Base-by-base conservation (phyloP, 2,888 invertebrate genomes). In the Tethea ocularis region DNA sequence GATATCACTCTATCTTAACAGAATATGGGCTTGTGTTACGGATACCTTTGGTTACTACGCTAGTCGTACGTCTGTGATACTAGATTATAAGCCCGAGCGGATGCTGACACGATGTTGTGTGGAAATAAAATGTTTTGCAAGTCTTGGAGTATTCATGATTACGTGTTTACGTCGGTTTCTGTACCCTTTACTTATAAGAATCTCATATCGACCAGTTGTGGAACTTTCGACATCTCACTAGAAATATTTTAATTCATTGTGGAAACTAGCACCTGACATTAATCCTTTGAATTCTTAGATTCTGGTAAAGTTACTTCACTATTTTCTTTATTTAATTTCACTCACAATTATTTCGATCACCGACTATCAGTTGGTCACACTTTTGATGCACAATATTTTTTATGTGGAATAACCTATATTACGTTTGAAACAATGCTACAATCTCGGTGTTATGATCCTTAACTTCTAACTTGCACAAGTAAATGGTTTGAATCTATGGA, bases 131-230 rank as follows among this genome's bases (percentile, higher is more conserved):
- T 80, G 64, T 89, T 90, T 90, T 84, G 75, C 82, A 86, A 86
- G 78, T 87, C 75, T 80, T 87, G 87, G 84, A 88, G 89, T 91
- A 87, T 91, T 90, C 84, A 87, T 91, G 86, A 88, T 88, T 78
- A 83, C 77, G 81, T 82, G 77, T 81, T 82, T 78, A 71, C 71
- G 69, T 73, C 74, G 82, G 82, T 74, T 70, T 71, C 71, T 74
- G 77, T 83, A 83, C 88, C 91, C 90, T 84, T 79, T 83, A 85
- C 69, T 71, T 67, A 67, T 80, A 76, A 77, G 77, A 62, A 15
- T 58, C 52, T 53, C 36, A 20, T n/a, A 38, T 23, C 17, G 29
- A 17, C 56, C 24, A 22, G 26, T 7, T 24, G 52, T 59, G n/a
- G 41, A 51, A 52, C 13, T 38, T 13, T 29, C 13, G 55, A 66